A percentile compares a stretch with the other conserved stretches of the same genome.
Conservation (phyloP, 2,888 invertebrate species). For the Exocentrus adspersus region DNA sequence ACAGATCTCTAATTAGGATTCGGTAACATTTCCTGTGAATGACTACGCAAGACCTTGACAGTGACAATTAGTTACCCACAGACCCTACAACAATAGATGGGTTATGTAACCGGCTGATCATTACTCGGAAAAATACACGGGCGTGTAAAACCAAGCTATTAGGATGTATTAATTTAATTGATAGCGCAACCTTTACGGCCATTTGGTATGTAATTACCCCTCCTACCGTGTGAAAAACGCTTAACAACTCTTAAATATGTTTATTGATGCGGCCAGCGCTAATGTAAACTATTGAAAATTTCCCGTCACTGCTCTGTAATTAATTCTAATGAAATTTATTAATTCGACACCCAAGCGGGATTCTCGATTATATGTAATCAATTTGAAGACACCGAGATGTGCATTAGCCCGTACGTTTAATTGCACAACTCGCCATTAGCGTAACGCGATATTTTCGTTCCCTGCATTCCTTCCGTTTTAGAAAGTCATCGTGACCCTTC, state of each 20-base stretch:
- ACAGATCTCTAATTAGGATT: background rate
- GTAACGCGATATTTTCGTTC: background rate
- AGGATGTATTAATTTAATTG: background rate
- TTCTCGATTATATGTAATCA: constrained; percentile 1
- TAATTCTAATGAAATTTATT: background rate
- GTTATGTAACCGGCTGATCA: background rate
- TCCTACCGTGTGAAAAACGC: background rate
- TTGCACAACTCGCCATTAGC: background rate
- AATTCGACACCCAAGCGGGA: background rate
- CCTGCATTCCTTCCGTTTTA: background rate
- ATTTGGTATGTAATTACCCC: background rate
- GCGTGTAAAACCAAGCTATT: background rate
- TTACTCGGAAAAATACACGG: background rate
- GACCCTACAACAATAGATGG: background rate
- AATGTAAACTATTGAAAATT: background rate
- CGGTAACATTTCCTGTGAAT: background rate
- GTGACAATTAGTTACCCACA: background rate
- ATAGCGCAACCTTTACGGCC: background rate
- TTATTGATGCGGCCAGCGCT: background rate
- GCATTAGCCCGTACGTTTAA: background rate
- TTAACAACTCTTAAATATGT: background rate
- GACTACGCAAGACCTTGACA: background rate
- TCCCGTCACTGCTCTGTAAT: background rate
- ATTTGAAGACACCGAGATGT: background rate
- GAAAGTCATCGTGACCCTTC: background rate